Conservation (phyloP, 1,140 invertebrate genomes). For the Platyura marginata region DNA sequence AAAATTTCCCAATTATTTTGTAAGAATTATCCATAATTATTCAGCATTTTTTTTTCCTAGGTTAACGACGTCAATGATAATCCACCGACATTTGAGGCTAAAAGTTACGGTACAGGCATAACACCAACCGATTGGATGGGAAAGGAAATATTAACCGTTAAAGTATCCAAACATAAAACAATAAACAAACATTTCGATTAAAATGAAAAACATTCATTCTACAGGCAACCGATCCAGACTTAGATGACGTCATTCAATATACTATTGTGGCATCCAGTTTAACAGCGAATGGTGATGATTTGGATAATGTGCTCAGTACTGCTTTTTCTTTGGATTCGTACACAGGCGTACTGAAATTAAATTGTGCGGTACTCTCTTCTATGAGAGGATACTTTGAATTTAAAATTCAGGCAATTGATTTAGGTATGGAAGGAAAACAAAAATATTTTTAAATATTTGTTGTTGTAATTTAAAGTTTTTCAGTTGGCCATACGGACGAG, state of each 20-base stretch:
- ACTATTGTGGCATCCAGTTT: slow-evolving; percentile 21
- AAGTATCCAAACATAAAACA: slow-evolving; percentile 14
- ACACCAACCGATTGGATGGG: slow-evolving; percentile 22
- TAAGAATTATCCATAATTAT: too few species aligned
- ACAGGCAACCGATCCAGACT: slow-evolving; percentile 30
- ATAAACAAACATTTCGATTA: not conserved
- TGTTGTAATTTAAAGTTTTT: slow-evolving; percentile 5
- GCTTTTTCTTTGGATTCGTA: slow-evolving; percentile 25
- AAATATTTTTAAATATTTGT: slow-evolving; percentile 2
- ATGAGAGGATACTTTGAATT: slow-evolving; percentile 36
- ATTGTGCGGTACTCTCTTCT: slow-evolving; percentile 25
- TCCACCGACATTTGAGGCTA: slow-evolving; percentile 25
- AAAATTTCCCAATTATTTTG: slow-evolving; percentile 1
- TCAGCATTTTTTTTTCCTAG: slow-evolving; percentile 11
- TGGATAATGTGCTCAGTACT: slow-evolving; percentile 14
- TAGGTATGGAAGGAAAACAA: slow-evolving; percentile 12
- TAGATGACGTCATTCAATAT: slow-evolving; percentile 24
- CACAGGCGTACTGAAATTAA: slow-evolving; percentile 25
- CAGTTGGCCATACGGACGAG: slow-evolving; percentile 22
- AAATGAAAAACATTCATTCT: not conserved
- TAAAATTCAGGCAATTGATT: slow-evolving; percentile 28
- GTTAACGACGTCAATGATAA: slow-evolving; percentile 32
- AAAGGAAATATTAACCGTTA: slow-evolving; percentile 24
- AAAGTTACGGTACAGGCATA: slow-evolving; percentile 27
- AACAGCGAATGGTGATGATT: slow-evolving; percentile 14